Evolutionary conservation across 1,140 invertebrate species (phyloP), one percentile per base, ranked within the genome.

Genomic region (Drosophila erecta): DNA sequence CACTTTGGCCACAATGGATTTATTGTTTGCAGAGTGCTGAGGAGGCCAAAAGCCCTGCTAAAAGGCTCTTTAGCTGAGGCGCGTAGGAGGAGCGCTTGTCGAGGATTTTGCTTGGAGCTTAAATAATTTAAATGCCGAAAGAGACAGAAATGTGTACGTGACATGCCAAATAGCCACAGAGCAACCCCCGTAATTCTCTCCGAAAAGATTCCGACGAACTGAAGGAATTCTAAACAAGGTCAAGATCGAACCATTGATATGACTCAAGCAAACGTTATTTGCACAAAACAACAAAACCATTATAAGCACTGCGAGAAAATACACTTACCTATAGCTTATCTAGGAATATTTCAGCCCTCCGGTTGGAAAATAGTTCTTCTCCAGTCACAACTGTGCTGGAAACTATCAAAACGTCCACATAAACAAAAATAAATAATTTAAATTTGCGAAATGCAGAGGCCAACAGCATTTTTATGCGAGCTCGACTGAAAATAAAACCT

Each of bases 1-100:
- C 66, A 76, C 84, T 87, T 89, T 87, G 83, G 84, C 84, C 83
- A 87, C 83, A 87, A 87, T 87, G 83, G 83, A 87, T 89, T 87
- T 89, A 89, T 89, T 87, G 79, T 87, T 87, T 89, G 60, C 79
- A 51, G 62, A 74, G 50, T 53, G 35, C 76, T 57, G 47, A 43
- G 49, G 27, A 8, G 46, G 35, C 40, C 15, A 17, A 37, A 62
- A 83, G 80, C 80, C 59, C 61, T 65, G 73, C 77, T 85, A 85
- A 85, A 85, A 85, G 81, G 81, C 77, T 77, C 77, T 80, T 76
- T 51, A 65, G 51, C 40, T 33, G 57, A 24, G 58, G 1, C 11
- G 46, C 27, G 50, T 35, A 54, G 38, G 55, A 38, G 71, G 44
- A 38, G 49, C 33, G 55, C 44, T 41, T 17, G 27, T 44, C 51